These are phyloP conservation scores for Lutraria rhynchaena DNA, from an alignment of 1,140 invertebrate genomes.

Conservation along the genomic window DNA sequence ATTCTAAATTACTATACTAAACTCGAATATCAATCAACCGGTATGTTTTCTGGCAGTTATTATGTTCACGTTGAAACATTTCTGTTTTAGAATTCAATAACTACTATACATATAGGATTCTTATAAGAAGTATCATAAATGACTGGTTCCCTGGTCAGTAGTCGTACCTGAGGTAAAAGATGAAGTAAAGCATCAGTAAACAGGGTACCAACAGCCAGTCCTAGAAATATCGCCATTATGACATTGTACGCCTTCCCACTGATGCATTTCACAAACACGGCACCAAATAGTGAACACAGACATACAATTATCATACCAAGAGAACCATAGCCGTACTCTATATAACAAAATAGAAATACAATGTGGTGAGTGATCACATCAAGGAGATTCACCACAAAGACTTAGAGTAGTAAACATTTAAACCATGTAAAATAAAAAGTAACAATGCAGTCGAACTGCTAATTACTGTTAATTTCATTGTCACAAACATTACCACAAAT, in stretches of 20 bases:
- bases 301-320: conserved; percentile 71
- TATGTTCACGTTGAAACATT: no score
- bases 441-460: neutral
- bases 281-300: conserved; percentile 69
- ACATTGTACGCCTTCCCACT: conserved; percentile 55
- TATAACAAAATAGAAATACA: conserved; percentile 42
- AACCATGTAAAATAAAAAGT: neutral
- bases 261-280: conserved; percentile 63
- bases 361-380: neutral
- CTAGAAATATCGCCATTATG: conserved; percentile 81
- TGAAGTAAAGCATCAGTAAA: conserved; percentile 82
- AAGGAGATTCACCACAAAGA: neutral
- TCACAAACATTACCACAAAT: no score
- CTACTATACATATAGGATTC: no score
- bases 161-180: conserved; percentile 81
- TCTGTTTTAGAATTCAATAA: no score
- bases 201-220: conserved; percentile 82
- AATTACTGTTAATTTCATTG: neutral
- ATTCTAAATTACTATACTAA: no score
- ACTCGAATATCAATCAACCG: no score
- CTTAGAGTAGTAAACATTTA: neutral
- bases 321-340: conserved; percentile 75
- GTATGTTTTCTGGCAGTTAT: no score
- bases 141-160: no score
- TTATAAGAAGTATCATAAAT: no score